Conservation (phyloP, 2,888 invertebrate species). For the Linnaemya vulpina region DNA sequence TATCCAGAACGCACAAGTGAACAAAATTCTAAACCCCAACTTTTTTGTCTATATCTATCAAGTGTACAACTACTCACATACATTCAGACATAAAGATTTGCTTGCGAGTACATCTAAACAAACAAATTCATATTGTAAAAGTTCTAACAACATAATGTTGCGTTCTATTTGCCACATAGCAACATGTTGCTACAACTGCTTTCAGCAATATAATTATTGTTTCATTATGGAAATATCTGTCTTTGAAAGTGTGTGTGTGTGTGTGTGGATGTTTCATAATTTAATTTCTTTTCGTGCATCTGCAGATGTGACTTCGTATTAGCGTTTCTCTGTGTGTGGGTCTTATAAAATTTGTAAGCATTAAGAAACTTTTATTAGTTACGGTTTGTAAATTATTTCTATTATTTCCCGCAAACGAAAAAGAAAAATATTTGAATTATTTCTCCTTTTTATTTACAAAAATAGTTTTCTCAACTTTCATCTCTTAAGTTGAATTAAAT, state of each 20-base stretch:
- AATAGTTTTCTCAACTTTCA: slow-evolving; percentile 41
- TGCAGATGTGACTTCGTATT: not conserved
- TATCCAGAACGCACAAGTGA: not conserved
- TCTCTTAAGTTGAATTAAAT: slow-evolving; percentile 33
- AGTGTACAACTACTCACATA: not conserved
- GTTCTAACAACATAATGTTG: slow-evolving; percentile 22
- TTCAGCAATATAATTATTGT: slow-evolving; percentile 8
- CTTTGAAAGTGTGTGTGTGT: not conserved
- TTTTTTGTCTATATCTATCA: not conserved
- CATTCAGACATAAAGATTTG: not conserved
- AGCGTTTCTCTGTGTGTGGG: not conserved
- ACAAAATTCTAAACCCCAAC: not conserved
- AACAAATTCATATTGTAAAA: not conserved
- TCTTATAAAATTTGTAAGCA: slow-evolving; percentile 16
- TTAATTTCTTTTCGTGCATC: not conserved
- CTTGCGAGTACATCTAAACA: not conserved
- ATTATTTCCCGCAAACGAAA: slow-evolving; percentile 44
- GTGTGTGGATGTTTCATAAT: not conserved
- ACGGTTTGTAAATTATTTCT: slow-evolving; percentile 53
- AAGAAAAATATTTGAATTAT: slow-evolving; percentile 28
- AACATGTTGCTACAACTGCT: slow-evolving; percentile 35
- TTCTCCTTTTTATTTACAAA: slow-evolving; percentile 1
- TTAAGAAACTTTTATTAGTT: slow-evolving; percentile 55
- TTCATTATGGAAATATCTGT: slow-evolving; percentile 15
- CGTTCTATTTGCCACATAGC: not conserved